A percentile compares a stretch with the other conserved stretches of the same genome.
These are phyloP conservation scores for Drosophila glabriapex DNA, from an alignment of 2,888 invertebrate species.

Conservation along the genomic window DNA sequence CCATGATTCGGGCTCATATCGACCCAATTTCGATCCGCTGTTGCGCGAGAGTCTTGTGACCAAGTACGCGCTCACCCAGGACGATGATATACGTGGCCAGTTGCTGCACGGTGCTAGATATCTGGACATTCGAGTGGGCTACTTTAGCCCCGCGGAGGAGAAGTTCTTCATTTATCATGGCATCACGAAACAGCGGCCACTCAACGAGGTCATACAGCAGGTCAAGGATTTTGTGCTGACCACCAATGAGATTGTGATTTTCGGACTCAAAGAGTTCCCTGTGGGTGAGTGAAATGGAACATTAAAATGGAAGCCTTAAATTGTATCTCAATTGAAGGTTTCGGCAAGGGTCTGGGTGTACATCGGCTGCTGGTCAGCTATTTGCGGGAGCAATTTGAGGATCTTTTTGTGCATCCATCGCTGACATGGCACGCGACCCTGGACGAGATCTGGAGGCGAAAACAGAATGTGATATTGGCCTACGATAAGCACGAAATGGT, in stretches of 20 bases:
- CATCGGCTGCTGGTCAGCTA: slow-evolving; percentile 87
- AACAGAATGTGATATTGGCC: slow-evolving; percentile 86
- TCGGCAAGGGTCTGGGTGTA: slow-evolving; percentile 84
- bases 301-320: neutral
- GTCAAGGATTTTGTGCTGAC: slow-evolving; percentile 87
- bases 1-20: slow-evolving; percentile 89
- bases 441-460: slow-evolving; percentile 86
- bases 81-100: slow-evolving; percentile 87
- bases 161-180: slow-evolving; percentile 88
- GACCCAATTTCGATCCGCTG: slow-evolving; percentile 83
- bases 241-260: slow-evolving; percentile 87
- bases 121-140: slow-evolving; percentile 87
- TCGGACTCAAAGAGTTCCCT: slow-evolving; percentile 88
- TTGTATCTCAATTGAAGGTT: slow-evolving; percentile 80
- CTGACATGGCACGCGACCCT: slow-evolving; percentile 86
- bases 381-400: slow-evolving; percentile 87
- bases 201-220: slow-evolving; percentile 86
- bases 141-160: slow-evolving; percentile 84
- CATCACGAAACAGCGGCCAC: slow-evolving; percentile 86
- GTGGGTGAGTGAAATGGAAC: slow-evolving; percentile 84
- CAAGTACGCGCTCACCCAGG: slow-evolving; percentile 87
- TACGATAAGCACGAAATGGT: slow-evolving; percentile 86
- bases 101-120: slow-evolving; percentile 88
- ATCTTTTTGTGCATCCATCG: slow-evolving; percentile 86
- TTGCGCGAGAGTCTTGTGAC: slow-evolving; percentile 85